Conservation (phyloP, 2,888 invertebrate species). For the Drosophila affinis region DNA sequence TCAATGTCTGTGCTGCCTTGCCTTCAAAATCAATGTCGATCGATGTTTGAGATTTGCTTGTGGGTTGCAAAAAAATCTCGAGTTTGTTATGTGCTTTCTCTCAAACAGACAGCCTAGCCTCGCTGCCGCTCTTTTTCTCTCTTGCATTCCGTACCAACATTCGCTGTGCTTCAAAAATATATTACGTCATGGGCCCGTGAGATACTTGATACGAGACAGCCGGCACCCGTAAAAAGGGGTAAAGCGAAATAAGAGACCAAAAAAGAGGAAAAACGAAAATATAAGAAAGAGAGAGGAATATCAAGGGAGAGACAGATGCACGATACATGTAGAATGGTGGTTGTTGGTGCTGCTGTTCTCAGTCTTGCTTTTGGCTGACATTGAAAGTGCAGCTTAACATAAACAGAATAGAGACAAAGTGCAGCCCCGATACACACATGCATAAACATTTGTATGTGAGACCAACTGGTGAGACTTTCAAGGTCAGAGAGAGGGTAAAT, state of each 20-base stretch:
- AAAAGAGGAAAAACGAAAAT: conserved; percentile 40
- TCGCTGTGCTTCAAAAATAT: conserved; percentile 39
- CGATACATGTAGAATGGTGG: neutral
- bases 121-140: conserved; percentile 2
- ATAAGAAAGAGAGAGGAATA: conserved; percentile 16
- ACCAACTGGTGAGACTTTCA: conserved; percentile 47
- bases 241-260: conserved; percentile 42
- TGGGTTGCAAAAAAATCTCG: conserved; percentile 45
- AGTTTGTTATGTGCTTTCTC: conserved; percentile 56
- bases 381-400: conserved; percentile 62
- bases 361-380: conserved; percentile 57
- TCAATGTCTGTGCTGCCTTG: conserved; percentile 57
- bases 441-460: neutral
- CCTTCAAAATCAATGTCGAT: conserved; percentile 73
- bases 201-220: conserved; percentile 60
- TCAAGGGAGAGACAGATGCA: conserved; percentile 6
- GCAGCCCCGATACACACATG: conserved; percentile 51
- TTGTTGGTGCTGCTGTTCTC: conserved; percentile 38
- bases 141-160: conserved; percentile 4
- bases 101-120: conserved; percentile 21
- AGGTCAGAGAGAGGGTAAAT: conserved; percentile 71
- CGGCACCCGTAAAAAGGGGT: conserved; percentile 33
- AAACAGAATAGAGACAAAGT: conserved; percentile 41
- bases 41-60: conserved; percentile 55
- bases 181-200: conserved; percentile 63